Evolutionary conservation across 2,113 vertebrate species (phyloP).

Genomic region (Leptobrachium ailaonicum): DNA sequence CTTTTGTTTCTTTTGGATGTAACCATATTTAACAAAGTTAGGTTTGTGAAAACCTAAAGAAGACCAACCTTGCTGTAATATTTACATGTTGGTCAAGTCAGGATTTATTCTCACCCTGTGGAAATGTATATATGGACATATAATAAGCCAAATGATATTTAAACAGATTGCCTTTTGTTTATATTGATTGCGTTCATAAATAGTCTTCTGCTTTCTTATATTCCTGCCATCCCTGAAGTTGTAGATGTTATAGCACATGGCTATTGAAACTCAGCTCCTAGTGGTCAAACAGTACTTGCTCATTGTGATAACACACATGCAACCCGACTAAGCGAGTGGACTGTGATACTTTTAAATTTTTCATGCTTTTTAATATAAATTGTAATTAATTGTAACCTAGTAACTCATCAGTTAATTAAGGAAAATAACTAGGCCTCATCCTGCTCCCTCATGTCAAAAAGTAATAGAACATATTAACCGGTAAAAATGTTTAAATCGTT

Average conservation of each 20-base stretch:
- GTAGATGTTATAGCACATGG: background rate
- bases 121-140: background rate
- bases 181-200: background rate
- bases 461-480: too few relatives aligned
- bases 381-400: too few relatives aligned
- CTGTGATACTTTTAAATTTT: too few relatives aligned
- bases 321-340: too few relatives aligned
- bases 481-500: too few relatives aligned
- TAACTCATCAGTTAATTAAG: too few relatives aligned
- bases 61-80: background rate
- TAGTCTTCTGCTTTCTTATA: background rate
- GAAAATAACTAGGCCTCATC: too few relatives aligned
- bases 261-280: background rate
- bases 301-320: too few relatives aligned
- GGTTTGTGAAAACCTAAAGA: background rate
- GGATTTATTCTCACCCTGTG: background rate
- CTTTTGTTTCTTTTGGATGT: background rate
- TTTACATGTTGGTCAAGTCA: background rate
- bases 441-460: too few relatives aligned
- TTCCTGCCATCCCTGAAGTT: background rate
- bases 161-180: background rate
- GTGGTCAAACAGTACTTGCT: background rate
- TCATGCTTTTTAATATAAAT: too few relatives aligned
- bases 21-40: constrained; percentile 4
- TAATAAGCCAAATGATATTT: background rate